A percentile compares a stretch with the other conserved stretches of the same genome.
These are phyloP conservation scores for Cygnus buccinator DNA, from an alignment of 2,113 vertebrate genomes.

Conservation along the genomic window DNA sequence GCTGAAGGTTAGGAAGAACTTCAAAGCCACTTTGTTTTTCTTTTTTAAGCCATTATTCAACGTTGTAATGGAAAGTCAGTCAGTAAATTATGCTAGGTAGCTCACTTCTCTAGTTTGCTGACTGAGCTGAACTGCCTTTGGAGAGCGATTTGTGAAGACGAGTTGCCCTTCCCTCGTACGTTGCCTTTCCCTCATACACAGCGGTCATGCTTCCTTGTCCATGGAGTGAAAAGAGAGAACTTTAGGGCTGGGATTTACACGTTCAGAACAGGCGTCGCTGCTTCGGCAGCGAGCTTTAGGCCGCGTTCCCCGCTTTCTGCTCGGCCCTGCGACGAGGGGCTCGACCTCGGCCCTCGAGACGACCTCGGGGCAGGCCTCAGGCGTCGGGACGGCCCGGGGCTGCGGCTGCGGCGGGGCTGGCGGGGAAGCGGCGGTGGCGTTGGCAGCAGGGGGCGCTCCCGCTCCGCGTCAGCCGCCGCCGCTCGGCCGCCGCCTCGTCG, in stretches of 20 bases:
- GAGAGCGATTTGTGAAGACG: conserved; percentile 7
- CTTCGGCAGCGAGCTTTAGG: neutral
- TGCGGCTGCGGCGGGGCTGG: too few species aligned
- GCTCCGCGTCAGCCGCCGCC: neutral
- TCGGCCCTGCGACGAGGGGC: too few species aligned
- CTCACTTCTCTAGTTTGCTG: neutral
- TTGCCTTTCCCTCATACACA: neutral
- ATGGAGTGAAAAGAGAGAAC: neutral
- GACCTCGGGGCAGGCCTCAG: too few species aligned
- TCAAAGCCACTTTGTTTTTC: conserved; percentile 40
- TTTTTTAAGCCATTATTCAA: conserved; percentile 34
- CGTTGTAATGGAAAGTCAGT: conserved; percentile 47
- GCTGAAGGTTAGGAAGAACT: conserved; percentile 16
- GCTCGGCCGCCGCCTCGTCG: neutral
- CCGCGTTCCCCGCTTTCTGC: neutral
- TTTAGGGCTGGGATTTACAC: neutral
- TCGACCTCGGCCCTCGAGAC: too few species aligned
- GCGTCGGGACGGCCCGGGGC: too few species aligned
- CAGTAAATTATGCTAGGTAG: conserved; percentile 32
- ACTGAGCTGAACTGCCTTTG: conserved; percentile 24
- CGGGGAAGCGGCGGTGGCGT: too few species aligned
- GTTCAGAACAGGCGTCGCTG: neutral
- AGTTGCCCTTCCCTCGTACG: neutral
- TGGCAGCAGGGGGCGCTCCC: conserved; percentile 18
- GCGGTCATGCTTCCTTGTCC: neutral